These are phyloP conservation scores for Lasiommata megera DNA, from an alignment of 2,888 invertebrate species.

Conservation along the genomic window DNA sequence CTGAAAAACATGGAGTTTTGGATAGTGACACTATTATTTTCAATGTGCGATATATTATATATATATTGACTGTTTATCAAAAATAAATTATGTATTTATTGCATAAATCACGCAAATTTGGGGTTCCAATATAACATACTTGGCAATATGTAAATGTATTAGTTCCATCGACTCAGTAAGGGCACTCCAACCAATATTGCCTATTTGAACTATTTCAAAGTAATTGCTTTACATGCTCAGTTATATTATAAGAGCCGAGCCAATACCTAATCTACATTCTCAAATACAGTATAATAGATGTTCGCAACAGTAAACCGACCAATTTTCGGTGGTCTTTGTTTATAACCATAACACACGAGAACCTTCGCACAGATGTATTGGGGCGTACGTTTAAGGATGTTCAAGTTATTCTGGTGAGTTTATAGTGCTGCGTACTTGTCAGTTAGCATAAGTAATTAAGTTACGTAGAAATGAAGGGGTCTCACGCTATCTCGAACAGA, in stretches of 20 bases:
- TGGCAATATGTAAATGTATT: slow-evolving; percentile 42
- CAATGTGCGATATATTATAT: too few relatives aligned
- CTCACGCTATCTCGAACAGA: slow-evolving; percentile 63
- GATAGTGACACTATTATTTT: too few relatives aligned
- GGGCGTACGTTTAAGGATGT: slow-evolving; percentile 29
- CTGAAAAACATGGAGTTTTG: too few relatives aligned
- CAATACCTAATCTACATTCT: slow-evolving; percentile 75
- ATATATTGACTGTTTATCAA: too few relatives aligned
- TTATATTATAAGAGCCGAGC: slow-evolving; percentile 57
- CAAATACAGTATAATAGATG: slow-evolving; percentile 63
- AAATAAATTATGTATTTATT: too few relatives aligned
- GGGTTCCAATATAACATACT: slow-evolving; percentile 24
- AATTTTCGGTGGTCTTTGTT: slow-evolving; percentile 46
- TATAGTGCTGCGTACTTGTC: slow-evolving; percentile 51
- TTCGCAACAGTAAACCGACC: slow-evolving; percentile 47
- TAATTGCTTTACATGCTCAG: slow-evolving; percentile 65
- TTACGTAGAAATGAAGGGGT: slow-evolving; percentile 71
- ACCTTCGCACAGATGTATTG: slow-evolving; percentile 2
- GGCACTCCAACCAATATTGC: slow-evolving; percentile 56
- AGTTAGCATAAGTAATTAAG: slow-evolving; percentile 71
- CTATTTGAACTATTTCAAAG: slow-evolving; percentile 64
- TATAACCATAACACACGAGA: slow-evolving; percentile 22
- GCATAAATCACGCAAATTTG: neutral
- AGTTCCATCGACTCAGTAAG: slow-evolving; percentile 39
- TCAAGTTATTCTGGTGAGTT: slow-evolving; percentile 35